Base-by-base conservation (phyloP, 2,113 vertebrate species). In the Nothobranchius furzeri region DNA sequence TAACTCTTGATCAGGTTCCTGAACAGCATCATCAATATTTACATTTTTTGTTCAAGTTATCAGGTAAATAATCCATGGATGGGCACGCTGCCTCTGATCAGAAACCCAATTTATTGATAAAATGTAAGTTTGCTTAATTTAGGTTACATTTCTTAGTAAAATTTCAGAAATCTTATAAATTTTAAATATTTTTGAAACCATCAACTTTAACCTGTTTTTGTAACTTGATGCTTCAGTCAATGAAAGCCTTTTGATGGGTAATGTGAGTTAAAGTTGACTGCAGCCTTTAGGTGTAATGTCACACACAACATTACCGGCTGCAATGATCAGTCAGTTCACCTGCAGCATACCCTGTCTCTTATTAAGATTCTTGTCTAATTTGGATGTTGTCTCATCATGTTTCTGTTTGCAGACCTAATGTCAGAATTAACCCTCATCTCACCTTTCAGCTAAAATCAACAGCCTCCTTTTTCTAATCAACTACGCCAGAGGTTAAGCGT, bases 1-100 rank as follows among this genome's bases (percentile, higher is more conserved):
- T 46, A 42, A 46, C 15, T 50, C 51, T 12, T 51, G 20, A 70
- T 53, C 25, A 68, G 50, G 36, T 47, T 10, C 56, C 53, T 64
- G 12, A 59, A 45, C 52, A 37, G n/a, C n/a, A 52, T 49, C 24
- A 3, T 25, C 52, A 13, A 51, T 54, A 46, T 60, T 63, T 59
- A 10, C 24, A 62, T 43, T 48, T 11, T 15, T 30, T 15, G 5
- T 37, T n/a, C 42, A 35, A 7, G 36, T 20, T n/a, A 3, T 4
- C 0, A 0, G 14, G 60, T 50, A 47, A 62, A 11, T 10, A 8
- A 52, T 12, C 51, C 13, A 20, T 36, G 37, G 9, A 49, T n/a
- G n/a, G n/a, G n/a, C n/a, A n/a, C n/a, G n/a, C n/a, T n/a, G n/a
- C n/a, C n/a, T n/a, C 42, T 69, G 20, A 43, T 46, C 37, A 25